Conservation (phyloP, 2,888 invertebrate species). For the Hyalella azteca region DNA sequence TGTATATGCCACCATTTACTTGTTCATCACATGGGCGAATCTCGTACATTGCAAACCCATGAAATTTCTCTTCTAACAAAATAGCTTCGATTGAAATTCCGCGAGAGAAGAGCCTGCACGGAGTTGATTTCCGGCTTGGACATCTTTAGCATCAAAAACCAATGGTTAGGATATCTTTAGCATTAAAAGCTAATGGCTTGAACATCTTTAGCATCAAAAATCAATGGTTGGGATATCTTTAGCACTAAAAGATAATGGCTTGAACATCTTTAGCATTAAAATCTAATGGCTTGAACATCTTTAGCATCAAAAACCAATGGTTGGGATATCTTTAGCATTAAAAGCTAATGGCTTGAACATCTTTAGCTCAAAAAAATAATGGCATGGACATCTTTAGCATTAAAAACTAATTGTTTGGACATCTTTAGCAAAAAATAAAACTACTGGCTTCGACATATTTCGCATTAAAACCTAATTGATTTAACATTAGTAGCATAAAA, state of each 20-base stretch:
- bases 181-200: neutral
- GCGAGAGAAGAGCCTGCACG: neutral
- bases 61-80: no score
- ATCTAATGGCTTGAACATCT: neutral
- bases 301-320: neutral
- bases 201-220: neutral
- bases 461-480: neutral
- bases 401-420: neutral
- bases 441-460: no score
- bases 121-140: neutral
- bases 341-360: neutral
- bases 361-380: neutral
- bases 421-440: neutral
- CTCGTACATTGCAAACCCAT: no score
- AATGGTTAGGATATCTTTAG: neutral
- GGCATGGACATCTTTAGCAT: neutral
- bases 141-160: neutral
- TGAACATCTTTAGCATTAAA: neutral
- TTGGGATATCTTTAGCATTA: neutral
- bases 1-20: no score
- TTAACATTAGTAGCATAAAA: neutral
- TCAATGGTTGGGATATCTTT: neutral
- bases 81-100: no score
- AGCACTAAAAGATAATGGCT: neutral
- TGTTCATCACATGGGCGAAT: no score